Evolutionary conservation across 2,797 vertebrate species (phyloP).

Genomic region (Urophycis tenuis): DNA sequence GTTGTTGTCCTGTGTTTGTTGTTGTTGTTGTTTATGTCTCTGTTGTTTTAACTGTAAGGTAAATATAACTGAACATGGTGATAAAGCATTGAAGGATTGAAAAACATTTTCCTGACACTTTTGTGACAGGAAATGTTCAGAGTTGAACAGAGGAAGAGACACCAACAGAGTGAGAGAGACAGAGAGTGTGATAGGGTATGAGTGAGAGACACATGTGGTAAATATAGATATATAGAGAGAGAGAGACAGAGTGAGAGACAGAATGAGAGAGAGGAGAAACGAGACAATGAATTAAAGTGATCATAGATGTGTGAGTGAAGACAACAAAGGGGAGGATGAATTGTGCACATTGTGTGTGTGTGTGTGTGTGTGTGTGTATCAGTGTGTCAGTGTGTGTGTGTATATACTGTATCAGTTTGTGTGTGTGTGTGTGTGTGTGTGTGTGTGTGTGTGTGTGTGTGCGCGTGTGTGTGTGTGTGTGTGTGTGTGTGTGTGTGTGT

Average conservation of each 20-base stretch:
- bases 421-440: constrained; percentile 1
- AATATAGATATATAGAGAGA: neutral
- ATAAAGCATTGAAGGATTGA: neutral
- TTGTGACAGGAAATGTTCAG: neutral
- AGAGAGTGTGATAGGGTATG: neutral
- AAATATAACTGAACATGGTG: neutral
- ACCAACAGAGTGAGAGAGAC: no score
- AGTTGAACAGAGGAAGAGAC: neutral
- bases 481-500: constrained; percentile 13
- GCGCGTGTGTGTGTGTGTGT: neutral
- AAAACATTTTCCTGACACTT: neutral
- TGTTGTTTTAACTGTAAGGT: neutral
- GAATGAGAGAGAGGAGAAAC: neutral
- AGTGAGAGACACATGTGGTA: no score
- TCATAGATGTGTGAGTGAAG: constrained; percentile 8
- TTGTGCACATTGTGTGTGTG: neutral
- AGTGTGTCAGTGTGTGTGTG: neutral
- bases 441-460: constrained; percentile 17
- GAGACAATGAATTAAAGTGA: neutral
- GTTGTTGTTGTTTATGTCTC: no score
- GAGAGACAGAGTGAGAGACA: neutral
- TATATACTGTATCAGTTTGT: no score
- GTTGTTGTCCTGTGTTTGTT: neutral
- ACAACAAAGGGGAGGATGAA: constrained; percentile 7
- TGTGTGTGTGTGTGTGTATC: constrained; percentile 6